Base-by-base conservation (phyloP, 2,888 invertebrate genomes). In the Drosophila conformis region DNA sequence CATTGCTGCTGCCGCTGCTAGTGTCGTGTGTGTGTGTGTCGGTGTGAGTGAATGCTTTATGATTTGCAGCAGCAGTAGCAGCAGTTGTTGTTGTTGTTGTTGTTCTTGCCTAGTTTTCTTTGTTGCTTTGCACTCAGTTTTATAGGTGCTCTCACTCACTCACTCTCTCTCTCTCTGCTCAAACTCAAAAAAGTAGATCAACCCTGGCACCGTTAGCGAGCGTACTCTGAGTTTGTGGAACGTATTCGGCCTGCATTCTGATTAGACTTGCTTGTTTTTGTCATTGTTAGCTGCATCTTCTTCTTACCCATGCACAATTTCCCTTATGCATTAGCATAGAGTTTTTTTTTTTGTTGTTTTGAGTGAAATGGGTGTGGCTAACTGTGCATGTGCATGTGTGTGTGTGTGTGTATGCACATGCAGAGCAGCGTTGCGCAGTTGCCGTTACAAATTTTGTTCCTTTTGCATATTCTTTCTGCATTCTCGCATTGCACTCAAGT, bases 291-390 rank as follows among this genome's bases (percentile, higher is more conserved):
- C 64, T 70, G 73, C 77, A 75, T 72, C 73, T 78, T 76, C 76
- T 71, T 74, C 73, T 73, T 54, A 25, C 54, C 54, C 54, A 38
- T 31, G 68, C 68, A 42, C 54, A 63, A 36, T 63, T 78, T 53
- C 54, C 35, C 38, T 46, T n/a, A 56, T 71, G 76, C 85, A 91
- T 88, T 91, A 88, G 91, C 88, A 88, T 88, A 90, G 87, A 62
- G 66, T 56, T 59, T 35, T 61, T 21, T 21, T 61, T 61, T 35
- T 27, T 27, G 25, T 60, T 56, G 2, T 49, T 36, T 69, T 86
- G 89, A 86, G 89, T 81, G 62, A 73, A 83, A 89, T 91, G 89
- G 89, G 89, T 89, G 89, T 89, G 89, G 89, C 90, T 83, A 90
- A 85, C 56, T 52, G 49, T 59, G 56, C 27, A 31, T 46, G 21